Percentiles rank a stretch among this genome's conserved stretches.
phyloP scores from a whole-genome alignment of 1,140 invertebrate genomes.

The Daktulosphaira vitifoliae region DNA sequence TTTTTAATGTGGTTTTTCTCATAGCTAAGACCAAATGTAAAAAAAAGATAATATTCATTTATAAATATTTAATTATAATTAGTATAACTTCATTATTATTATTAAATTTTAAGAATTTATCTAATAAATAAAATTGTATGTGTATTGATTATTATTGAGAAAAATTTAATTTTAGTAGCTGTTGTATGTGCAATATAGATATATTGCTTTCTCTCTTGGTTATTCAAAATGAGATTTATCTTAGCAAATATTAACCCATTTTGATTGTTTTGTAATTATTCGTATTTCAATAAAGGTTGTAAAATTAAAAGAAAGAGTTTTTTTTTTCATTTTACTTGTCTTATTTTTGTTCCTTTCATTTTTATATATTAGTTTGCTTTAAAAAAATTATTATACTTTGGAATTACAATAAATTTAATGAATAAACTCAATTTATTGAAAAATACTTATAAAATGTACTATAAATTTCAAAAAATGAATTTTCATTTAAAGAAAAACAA shows the following conservation, averaged over 20 bases:
- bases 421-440: no score
- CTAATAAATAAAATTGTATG: conserved; percentile 19
- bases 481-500: no score
- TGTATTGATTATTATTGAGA: conserved; percentile 24
- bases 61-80: conserved; percentile 12
- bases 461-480: no score
- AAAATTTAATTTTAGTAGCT: conserved; percentile 29
- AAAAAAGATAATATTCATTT: background rate
- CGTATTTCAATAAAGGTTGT: conserved; percentile 33
- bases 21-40: conserved; percentile 23
- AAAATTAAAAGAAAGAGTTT: conserved; percentile 3
- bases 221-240: conserved; percentile 30
- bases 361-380: no score
- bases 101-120: conserved; percentile 25
- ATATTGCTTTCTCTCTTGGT: conserved; percentile 32
- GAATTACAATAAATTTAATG: no score
- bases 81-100: conserved; percentile 26
- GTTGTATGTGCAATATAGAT: conserved; percentile 33
- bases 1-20: conserved; percentile 20
- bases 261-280: conserved; percentile 33
- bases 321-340: no score
- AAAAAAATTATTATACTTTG: no score
- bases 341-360: no score
- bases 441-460: no score
- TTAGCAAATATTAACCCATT: conserved; percentile 33